Evolutionary conservation across 2,797 vertebrate species (phyloP).

Genomic region (Falco rusticolus): DNA sequence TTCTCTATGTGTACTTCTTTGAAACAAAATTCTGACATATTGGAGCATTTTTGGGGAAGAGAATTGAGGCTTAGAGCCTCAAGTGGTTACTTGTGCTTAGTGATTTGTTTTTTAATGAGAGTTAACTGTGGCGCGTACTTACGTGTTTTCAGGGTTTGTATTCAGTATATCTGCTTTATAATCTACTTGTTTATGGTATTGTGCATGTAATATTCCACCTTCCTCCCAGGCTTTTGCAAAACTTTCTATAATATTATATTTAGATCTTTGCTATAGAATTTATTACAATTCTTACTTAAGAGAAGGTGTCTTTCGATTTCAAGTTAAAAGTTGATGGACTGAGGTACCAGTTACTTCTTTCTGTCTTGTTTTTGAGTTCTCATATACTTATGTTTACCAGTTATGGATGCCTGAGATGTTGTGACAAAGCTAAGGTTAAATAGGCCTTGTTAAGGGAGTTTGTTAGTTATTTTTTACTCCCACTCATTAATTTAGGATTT

Average conservation of each 20-base stretch:
- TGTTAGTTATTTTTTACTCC: background rate
- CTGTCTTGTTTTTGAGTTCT: background rate
- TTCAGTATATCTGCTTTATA: background rate
- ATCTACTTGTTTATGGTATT: background rate
- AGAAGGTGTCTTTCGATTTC: background rate
- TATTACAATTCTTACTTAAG: background rate
- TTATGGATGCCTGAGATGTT: background rate
- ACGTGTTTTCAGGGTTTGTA: background rate
- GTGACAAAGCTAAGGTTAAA: background rate
- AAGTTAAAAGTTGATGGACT: background rate
- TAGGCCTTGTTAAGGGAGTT: background rate
- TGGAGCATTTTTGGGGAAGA: background rate
- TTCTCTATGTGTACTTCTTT: background rate
- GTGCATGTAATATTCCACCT: background rate
- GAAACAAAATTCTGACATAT: background rate
- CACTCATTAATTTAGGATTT: background rate
- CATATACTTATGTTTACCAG: background rate
- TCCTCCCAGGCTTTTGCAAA: background rate
- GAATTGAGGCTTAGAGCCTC: background rate
- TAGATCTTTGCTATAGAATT: background rate
- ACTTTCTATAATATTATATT: background rate
- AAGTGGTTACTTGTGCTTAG: background rate
- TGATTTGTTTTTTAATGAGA: background rate
- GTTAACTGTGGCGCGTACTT: background rate
- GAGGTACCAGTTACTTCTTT: background rate